These are phyloP conservation scores for Alauda arvensis DNA, from an alignment of 2,797 vertebrate genomes.

Conservation along the genomic window DNA sequence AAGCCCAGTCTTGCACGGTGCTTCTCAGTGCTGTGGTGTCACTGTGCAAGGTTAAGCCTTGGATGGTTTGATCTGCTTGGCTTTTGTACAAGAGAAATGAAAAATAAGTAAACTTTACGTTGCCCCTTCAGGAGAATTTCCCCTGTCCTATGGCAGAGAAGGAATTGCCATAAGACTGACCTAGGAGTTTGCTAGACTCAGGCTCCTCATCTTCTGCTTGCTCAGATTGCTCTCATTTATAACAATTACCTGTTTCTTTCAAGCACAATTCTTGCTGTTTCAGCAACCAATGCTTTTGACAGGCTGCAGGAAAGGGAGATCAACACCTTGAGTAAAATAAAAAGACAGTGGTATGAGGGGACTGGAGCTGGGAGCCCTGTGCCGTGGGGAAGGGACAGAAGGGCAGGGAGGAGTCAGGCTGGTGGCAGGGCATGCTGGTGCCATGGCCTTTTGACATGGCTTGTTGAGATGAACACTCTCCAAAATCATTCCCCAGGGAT, in stretches of 20 bases:
- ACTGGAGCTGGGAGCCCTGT: neutral
- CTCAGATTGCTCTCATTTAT: neutral
- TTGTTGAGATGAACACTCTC: neutral
- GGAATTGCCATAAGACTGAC: neutral
- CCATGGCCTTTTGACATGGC: neutral
- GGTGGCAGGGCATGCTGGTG: neutral
- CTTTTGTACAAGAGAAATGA: neutral
- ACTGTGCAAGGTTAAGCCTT: neutral
- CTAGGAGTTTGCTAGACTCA: fast-evolving
- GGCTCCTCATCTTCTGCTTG: neutral
- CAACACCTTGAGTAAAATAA: neutral
- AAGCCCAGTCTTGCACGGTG: fast-evolving
- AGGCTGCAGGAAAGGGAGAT: neutral
- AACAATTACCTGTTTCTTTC: neutral
- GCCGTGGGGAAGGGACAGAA: neutral
- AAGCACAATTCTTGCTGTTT: neutral
- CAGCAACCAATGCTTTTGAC: neutral
- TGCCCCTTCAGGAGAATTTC: neutral
- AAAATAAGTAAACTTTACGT: neutral
- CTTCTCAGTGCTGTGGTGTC: neutral
- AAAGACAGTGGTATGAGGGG: fast-evolving
- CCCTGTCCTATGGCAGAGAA: fast-evolving
- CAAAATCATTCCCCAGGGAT: neutral
- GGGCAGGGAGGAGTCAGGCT: neutral
- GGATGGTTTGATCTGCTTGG: neutral